These are phyloP conservation scores for Euzetes globulus DNA, from an alignment of 2,888 invertebrate species.

Conservation along the genomic window DNA sequence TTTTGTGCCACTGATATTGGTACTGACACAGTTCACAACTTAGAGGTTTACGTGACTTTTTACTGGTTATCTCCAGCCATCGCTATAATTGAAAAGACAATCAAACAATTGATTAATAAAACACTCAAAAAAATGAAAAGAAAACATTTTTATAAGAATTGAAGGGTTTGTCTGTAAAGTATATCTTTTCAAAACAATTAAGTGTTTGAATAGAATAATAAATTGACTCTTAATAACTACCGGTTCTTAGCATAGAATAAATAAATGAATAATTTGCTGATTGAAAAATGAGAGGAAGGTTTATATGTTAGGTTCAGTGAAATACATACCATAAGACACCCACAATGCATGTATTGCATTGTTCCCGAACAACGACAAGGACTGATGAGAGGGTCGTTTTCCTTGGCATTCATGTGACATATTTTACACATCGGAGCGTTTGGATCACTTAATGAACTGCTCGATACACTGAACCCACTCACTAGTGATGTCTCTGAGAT, in stretches of 20 bases:
- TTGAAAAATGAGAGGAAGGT: not conserved
- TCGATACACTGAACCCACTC: conserved; percentile 17
- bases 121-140: conserved; percentile 23
- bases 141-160: conserved; percentile 11
- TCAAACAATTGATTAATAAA: conserved; percentile 25
- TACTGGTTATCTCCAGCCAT: conserved; percentile 53
- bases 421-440: conserved; percentile 51
- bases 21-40: conserved; percentile 54
- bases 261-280: not conserved
- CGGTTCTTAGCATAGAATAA: not conserved
- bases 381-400: conserved; percentile 49
- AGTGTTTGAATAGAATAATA: not conserved
- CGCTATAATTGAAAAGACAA: conserved; percentile 46
- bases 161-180: too few relatives aligned
- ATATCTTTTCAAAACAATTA: not conserved
- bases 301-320: not conserved
- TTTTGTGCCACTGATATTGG: conserved; percentile 51
- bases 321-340: conserved; percentile 50
- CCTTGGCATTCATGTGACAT: conserved; percentile 49
- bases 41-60: conserved; percentile 50
- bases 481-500: conserved; percentile 30
- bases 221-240: not conserved
- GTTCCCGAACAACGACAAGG: conserved; percentile 54
- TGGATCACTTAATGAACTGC: conserved; percentile 29
- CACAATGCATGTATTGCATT: conserved; percentile 52